phyloP scores from a whole-genome alignment of 2,888 invertebrate species.

The Gandaritis pyraliata region DNA sequence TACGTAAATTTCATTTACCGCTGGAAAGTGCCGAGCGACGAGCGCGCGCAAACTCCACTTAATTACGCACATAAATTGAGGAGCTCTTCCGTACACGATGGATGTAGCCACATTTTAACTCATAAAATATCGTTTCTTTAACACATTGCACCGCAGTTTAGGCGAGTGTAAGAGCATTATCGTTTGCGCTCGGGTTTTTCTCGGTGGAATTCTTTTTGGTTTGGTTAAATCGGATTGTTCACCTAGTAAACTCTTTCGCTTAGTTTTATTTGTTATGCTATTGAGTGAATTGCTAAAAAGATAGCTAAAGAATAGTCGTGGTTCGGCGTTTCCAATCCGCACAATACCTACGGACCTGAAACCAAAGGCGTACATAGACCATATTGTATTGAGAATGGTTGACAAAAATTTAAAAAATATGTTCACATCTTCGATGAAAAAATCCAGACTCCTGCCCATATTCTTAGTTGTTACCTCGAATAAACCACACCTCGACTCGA shows the following conservation, averaged over 20 bases:
- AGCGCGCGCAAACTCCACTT: conserved; percentile 81
- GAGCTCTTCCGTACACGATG: conserved; percentile 77
- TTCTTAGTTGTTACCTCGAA: no score
- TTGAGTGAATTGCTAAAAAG: no score
- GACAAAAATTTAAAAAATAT: no score
- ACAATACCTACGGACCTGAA: no score
- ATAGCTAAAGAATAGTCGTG: no score
- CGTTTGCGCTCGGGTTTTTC: conserved; percentile 17
- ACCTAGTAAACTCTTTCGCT: not conserved
- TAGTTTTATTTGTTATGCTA: not conserved
- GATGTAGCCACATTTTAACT: conserved; percentile 74
- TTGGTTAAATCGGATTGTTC: not conserved
- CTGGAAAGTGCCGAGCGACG: conserved; percentile 78
- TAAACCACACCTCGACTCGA: no score
- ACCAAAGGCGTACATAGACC: no score
- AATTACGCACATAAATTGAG: conserved; percentile 84
- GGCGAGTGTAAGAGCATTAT: conserved; percentile 23
- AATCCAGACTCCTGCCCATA: no score
- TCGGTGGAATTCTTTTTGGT: conserved; percentile 5
- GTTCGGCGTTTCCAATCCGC: no score
- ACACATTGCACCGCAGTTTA: conserved; percentile 35
- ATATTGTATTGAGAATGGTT: no score
- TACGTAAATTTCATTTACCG: conserved; percentile 83
- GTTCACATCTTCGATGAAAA: no score
- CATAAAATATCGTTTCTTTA: conserved; percentile 67